Base-by-base conservation (phyloP, 2,113 vertebrate species). In the Mus spicilegus region DNA sequence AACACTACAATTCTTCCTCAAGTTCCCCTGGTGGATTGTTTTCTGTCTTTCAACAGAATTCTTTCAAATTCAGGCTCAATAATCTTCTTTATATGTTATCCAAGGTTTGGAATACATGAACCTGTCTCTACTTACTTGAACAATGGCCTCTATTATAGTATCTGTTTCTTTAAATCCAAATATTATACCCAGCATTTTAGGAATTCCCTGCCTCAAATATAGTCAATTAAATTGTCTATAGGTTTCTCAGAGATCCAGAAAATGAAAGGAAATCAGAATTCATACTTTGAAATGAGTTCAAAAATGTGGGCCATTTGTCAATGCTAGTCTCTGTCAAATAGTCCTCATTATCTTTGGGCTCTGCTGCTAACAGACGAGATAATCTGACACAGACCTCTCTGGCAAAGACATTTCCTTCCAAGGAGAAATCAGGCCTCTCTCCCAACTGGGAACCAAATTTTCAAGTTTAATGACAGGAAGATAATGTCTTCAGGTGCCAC, bases 141-240 rank as follows among this genome's bases (percentile, higher is more conserved):
- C 95, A 96, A 94, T 97, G 63, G 56, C 54, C 78, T 93, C 96
- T 96, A 96, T 97, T 96, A 96, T 97, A 94, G 89, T 95, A 51
- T 97, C 96, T 96, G 94, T 95, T 97, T 96, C 95, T 97, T 96
- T 96, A 97, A 97, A 95, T 97, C 94, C 94, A 97, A 97, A 97
- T 94, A 96, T 97, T 97, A 95, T 97, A 94, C 63, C 89, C 90
- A 96, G 89, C 89, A 80, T 94, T 97, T 97, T 87, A 94, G 70
- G 78, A 97, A 95, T 96, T 96, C 95, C 39, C 63, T 96, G 84
- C 93, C 85, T 93, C 86, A 97, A 97, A 95, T 63, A 92, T 70
- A 95, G 88, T 85, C 97, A 97, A 97, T 96, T 97, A 97, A 94
- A 95, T 96, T 95, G 97, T 93, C 96, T 96, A 95, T 96, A 97